phyloP scores from a whole-genome alignment of 2,797 vertebrate species.

The Clamator glandarius region DNA sequence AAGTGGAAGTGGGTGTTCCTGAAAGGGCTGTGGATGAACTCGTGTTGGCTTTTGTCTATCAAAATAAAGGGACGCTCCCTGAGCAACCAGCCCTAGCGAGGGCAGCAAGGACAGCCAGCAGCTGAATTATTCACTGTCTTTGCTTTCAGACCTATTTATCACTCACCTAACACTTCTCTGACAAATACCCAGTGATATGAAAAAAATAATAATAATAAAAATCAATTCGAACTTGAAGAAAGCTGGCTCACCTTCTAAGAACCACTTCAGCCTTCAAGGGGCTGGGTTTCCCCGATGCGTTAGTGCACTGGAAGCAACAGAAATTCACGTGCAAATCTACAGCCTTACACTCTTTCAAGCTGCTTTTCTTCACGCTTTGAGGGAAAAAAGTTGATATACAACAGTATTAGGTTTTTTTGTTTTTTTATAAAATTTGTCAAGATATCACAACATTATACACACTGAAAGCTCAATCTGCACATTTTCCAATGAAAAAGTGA shows the following conservation, averaged over 20 bases:
- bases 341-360: background rate
- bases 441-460: conserved; percentile 77
- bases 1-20: background rate
- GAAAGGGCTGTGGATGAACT: background rate
- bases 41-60: background rate
- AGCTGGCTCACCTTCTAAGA: background rate
- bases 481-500: conserved; percentile 75
- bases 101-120: background rate
- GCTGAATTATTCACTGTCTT: background rate
- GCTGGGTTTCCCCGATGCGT: background rate
- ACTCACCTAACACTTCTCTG: background rate
- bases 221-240: background rate
- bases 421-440: conserved; percentile 88
- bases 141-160: background rate
- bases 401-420: conserved; percentile 36
- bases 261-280: background rate
- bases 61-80: background rate
- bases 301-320: background rate
- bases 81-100: background rate
- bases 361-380: background rate
- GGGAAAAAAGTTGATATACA: background rate
- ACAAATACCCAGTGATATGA: background rate
- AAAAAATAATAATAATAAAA: background rate
- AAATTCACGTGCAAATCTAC: background rate
- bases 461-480: conserved; percentile 73